phyloP scores from a whole-genome alignment of 2,888 invertebrate species.

The Candidula unifasciata region DNA sequence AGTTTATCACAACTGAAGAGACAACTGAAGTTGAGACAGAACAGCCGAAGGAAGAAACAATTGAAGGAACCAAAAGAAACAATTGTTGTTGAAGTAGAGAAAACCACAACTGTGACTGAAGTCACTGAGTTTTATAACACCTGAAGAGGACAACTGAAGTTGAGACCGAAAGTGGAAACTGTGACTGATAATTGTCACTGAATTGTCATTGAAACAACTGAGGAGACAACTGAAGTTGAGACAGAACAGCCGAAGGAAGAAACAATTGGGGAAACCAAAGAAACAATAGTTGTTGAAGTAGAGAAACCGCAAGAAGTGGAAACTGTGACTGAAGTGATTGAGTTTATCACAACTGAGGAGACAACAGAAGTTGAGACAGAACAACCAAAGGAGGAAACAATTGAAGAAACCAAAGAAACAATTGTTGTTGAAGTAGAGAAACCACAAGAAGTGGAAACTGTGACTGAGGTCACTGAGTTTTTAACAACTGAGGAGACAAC shows the following conservation, averaged over 20 bases:
- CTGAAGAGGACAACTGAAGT: slow-evolving; percentile 39
- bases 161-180: too few relatives aligned
- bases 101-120: slow-evolving; percentile 48
- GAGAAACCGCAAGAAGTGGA: slow-evolving; percentile 43
- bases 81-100: slow-evolving; percentile 52
- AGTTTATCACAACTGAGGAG: slow-evolving; percentile 32
- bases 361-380: slow-evolving; percentile 5
- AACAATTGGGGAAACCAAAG: slow-evolving; percentile 50
- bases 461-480: slow-evolving; percentile 55
- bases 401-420: slow-evolving; percentile 49
- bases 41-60: slow-evolving; percentile 55
- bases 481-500: slow-evolving; percentile 41
- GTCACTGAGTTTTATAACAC: background rate
- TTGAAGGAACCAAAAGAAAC: slow-evolving; percentile 59
- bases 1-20: slow-evolving; percentile 26
- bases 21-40: slow-evolving; percentile 42
- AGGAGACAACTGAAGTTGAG: slow-evolving; percentile 24
- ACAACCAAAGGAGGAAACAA: slow-evolving; percentile 42
- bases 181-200: too few relatives aligned
- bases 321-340: slow-evolving; percentile 38
- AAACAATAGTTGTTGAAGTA: slow-evolving; percentile 41
- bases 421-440: slow-evolving; percentile 48
- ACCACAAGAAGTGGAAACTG: slow-evolving; percentile 49
- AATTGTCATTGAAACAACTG: too few relatives aligned
- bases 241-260: slow-evolving; percentile 49